Evolutionary conservation across 2,797 vertebrate species (phyloP).

Genomic region (Lindbergichthys nudifrons): DNA sequence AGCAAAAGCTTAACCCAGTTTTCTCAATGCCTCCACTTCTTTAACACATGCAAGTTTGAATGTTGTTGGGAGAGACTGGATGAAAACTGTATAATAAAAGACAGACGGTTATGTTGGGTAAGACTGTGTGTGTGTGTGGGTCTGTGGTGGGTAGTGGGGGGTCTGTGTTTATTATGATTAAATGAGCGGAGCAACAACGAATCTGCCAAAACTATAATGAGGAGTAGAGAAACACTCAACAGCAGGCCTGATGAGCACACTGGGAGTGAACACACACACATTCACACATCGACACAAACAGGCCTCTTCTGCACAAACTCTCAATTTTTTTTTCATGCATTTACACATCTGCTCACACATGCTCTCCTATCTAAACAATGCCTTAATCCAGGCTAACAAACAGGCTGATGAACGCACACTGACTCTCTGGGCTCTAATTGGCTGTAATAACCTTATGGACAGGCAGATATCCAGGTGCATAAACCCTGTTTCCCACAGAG

Average conservation of each 20-base stretch:
- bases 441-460: slow-evolving; percentile 78
- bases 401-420: slow-evolving; percentile 40
- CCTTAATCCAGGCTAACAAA: slow-evolving; percentile 63
- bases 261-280: slow-evolving; percentile 10
- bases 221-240: slow-evolving; percentile 36
- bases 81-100: slow-evolving; percentile 45
- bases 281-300: slow-evolving; percentile 36
- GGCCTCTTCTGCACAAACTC: slow-evolving; percentile 44
- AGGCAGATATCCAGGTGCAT: slow-evolving; percentile 82
- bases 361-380: slow-evolving; percentile 54
- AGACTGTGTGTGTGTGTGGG: slow-evolving; percentile 24
- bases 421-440: slow-evolving; percentile 68
- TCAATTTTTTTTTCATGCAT: slow-evolving; percentile 19
- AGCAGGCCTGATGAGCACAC: slow-evolving; percentile 50
- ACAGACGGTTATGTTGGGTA: slow-evolving; percentile 21
- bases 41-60: slow-evolving; percentile 29
- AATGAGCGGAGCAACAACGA: slow-evolving; percentile 62
- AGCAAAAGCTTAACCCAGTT: background rate
- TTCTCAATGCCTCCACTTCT: background rate
- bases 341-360: slow-evolving; percentile 61
- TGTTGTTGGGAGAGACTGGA: slow-evolving; percentile 21
- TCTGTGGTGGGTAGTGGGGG: slow-evolving; percentile 29
- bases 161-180: slow-evolving; percentile 64
- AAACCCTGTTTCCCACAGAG: slow-evolving; percentile 76
- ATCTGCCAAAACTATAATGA: slow-evolving; percentile 62